These are phyloP conservation scores for Cryptocephalus primarius DNA, from an alignment of 2,888 invertebrate genomes.

Conservation along the genomic window DNA sequence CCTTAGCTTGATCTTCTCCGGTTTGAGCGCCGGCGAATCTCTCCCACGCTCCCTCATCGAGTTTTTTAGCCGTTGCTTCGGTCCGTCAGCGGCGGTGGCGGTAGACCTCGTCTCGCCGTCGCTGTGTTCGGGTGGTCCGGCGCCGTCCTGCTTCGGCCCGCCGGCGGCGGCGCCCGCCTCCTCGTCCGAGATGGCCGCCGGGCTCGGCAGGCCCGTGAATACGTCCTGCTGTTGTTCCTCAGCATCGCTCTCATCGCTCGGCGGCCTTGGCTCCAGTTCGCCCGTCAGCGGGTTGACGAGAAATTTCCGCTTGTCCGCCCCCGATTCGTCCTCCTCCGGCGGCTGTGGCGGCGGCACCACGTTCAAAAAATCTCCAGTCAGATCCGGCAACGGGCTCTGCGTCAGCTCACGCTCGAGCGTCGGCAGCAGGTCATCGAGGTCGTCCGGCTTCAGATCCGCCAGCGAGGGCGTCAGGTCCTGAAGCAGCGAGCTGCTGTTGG, in stretches of 20 bases:
- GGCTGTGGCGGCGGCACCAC: constrained; percentile 11
- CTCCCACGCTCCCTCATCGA: constrained; percentile 20
- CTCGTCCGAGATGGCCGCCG: constrained; percentile 34
- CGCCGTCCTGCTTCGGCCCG: constrained; percentile 25
- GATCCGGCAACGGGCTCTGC: constrained; percentile 40
- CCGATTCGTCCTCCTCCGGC: constrained; percentile 34
- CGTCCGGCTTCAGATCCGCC: constrained; percentile 37
- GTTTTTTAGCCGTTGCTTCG: background rate
- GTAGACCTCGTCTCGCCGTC: constrained; percentile 29
- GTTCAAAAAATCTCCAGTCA: constrained; percentile 37
- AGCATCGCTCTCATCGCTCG: constrained; percentile 50
- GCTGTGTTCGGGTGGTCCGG: constrained; percentile 19
- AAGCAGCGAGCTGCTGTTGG: constrained; percentile 17
- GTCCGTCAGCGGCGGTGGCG: background rate
- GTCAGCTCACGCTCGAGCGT: constrained; percentile 49
- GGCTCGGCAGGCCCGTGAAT: constrained; percentile 31
- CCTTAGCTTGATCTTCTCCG: constrained; percentile 71
- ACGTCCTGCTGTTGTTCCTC: constrained; percentile 36
- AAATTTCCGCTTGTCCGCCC: constrained; percentile 60
- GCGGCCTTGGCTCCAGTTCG: constrained; percentile 69
- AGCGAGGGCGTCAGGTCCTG: constrained; percentile 34
- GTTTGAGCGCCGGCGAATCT: constrained; percentile 34
- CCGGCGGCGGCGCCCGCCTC: constrained; percentile 46
- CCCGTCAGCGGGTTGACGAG: constrained; percentile 85
- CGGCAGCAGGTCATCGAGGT: constrained; percentile 56